Evolutionary conservation across 2,888 invertebrate genomes (phyloP), one percentile per base, ranked within the genome.

Genomic region (Morpho deidamia): DNA sequence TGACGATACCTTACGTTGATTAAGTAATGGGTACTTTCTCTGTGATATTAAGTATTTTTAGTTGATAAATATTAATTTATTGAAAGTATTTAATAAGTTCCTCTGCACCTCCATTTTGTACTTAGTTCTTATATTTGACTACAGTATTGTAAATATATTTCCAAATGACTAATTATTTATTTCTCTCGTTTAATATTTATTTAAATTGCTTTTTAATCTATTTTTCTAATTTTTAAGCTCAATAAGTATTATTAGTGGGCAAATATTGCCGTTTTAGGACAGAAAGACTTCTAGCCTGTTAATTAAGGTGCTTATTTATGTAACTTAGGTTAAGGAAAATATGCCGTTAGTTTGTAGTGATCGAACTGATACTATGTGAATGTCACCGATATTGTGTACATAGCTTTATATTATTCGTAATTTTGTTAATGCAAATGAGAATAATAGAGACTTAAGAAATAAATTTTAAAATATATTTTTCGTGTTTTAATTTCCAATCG

Each of bases 11-110:
- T 77, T 72, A 77, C 81, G 83, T 85, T 83, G 78, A 82, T 78
- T 82, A 87, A 86, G 84, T 82, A 83, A 83, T 89, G 90, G 90
- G 90, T 90, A 89, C 83, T 81, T 81, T 79, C 83, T 83, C 90
- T 90, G 90, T 90, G 90, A 90, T 90, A 90, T 89, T 85, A 83
- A 87, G 85, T 86, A 86, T 86, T 86, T 83, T 70, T 85, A 84
- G 79, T 79, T 82, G 76, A 68, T 78, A 75, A 78, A 77, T 71
- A 73, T 79, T 88, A 85, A 88, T 88, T 89, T 88, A 88, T 89
- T 89, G 74, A 78, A 76, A 82, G 80, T 70, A 69, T 70, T 62
- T 87, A 82, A 82, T 76, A 72, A 82, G 84, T 86, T 85, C 82
- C 65, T 69, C 49, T 61, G 55, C 59, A 54, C 34, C 11, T 51